Evolutionary conservation across 2,797 vertebrate species (phyloP), one percentile per base, ranked within the genome.

Genomic region (Pseudomugil tenellus): DNA sequence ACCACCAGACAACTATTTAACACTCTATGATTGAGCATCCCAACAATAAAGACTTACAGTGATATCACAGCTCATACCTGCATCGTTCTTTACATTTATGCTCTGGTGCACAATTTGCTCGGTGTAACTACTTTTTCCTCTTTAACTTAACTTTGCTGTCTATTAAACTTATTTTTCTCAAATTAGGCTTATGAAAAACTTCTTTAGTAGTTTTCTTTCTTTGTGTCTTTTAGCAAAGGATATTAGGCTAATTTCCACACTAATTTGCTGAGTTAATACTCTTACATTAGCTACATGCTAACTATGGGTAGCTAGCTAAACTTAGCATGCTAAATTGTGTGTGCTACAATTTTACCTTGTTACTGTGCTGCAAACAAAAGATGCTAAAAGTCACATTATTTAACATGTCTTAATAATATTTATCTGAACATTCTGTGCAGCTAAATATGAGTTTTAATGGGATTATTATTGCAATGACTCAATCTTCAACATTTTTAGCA

Each of bases 11-110:
- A 26, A 49, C 46, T 48, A 28, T 83, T 72, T 76, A 78, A 77
- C 76, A 80, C 74, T 1, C 63, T 72, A 52, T 83, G 79, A 84
- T 78, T 81, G 55, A 53, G 41, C 35, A 70, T 29, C 16, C 19
- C 10, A 34, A 6, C 43, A 68, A 73, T 63, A 29, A 1, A 7
- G 26, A 29, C 29, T 0, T 66, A 39, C 49, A 31, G 54, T 14
- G 37, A 61, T 7, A 16, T 65, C 0, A 46, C n/a, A 9, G n/a
- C n/a, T 43, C 46, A 37, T 13, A 3, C 4, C 35, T 13, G 35
- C 35, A 37, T 37, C 35, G n/a, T n/a, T 35, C 34, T 37, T 37
- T 37, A 37, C 12, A 37, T 35, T 13, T 3, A 6, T 37, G 14
- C 35, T 37, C 12, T 13, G 12, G 35, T 37, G 35, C 14, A 17